phyloP scores from a whole-genome alignment of 2,888 invertebrate genomes.

The Drosophila austrosaltans region DNA sequence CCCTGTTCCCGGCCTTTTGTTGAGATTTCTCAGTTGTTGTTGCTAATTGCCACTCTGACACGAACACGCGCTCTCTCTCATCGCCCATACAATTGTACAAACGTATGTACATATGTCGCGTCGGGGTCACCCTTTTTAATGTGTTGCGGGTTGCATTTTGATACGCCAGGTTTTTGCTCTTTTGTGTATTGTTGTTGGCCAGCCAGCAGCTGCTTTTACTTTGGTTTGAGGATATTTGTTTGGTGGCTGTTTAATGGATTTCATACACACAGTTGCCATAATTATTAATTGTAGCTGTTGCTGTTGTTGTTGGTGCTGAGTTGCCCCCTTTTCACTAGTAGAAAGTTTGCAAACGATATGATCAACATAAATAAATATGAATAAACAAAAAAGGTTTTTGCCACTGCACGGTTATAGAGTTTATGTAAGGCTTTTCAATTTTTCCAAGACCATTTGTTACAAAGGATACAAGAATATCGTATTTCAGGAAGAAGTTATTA shows the following conservation, averaged over 20 bases:
- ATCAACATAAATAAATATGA: slow-evolving; percentile 16
- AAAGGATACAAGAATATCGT: no score
- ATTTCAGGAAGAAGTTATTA: no score
- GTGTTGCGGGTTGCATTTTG: slow-evolving; percentile 75
- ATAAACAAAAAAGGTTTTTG: background rate
- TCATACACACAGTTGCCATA: slow-evolving; percentile 57
- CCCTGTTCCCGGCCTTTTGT: slow-evolving; percentile 30
- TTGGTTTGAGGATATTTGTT: slow-evolving; percentile 45
- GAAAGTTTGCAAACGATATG: slow-evolving; percentile 67
- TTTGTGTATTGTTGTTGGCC: slow-evolving; percentile 58
- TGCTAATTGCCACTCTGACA: slow-evolving; percentile 74
- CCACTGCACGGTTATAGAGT: background rate
- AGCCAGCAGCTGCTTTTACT: slow-evolving; percentile 34
- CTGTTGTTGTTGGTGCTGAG: slow-evolving; percentile 44
- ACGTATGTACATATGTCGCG: background rate
- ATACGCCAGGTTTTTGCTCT: slow-evolving; percentile 73
- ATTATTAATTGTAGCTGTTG: slow-evolving; percentile 55
- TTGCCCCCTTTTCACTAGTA: slow-evolving; percentile 62
- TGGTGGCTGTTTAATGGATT: slow-evolving; percentile 47
- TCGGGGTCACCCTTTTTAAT: slow-evolving; percentile 44
- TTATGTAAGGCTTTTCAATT: background rate
- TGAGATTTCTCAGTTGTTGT: slow-evolving; percentile 65
- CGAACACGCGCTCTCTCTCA: slow-evolving; percentile 24
- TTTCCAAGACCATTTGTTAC: no score
- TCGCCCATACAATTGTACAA: slow-evolving; percentile 15